Percentiles rank a stretch among this genome's conserved stretches.
phyloP scores from a whole-genome alignment of 2,113 vertebrate species.

The Mohoua ochrocephala region DNA sequence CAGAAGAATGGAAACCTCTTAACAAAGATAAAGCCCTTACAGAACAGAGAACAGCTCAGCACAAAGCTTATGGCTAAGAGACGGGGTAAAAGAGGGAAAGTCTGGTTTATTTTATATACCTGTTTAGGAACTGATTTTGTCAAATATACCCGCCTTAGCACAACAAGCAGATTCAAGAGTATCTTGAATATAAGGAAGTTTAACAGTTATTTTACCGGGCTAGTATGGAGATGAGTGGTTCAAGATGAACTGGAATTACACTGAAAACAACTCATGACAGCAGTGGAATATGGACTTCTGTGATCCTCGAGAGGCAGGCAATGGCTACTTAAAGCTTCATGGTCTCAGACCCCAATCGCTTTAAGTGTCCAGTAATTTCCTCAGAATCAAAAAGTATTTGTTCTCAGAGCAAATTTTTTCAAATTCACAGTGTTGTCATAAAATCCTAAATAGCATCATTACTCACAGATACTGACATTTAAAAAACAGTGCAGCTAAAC shows the following conservation, averaged over 20 bases:
- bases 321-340: neutral
- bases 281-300: neutral
- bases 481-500: neutral
- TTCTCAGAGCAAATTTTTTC: neutral
- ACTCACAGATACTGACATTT: neutral
- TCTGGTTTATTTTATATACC: neutral
- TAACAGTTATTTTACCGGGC: neutral
- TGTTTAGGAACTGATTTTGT: neutral
- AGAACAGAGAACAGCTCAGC: neutral
- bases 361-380: neutral
- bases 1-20: neutral
- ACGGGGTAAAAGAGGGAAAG: neutral
- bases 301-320: neutral
- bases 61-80: neutral
- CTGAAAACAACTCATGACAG: neutral
- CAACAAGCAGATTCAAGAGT: neutral
- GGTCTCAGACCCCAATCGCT: neutral
- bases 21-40: neutral
- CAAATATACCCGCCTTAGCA: neutral
- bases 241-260: neutral
- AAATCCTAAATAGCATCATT: neutral
- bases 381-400: neutral
- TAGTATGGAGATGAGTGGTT: neutral
- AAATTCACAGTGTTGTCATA: neutral
- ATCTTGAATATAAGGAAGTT: neutral